phyloP scores from a whole-genome alignment of 1,140 invertebrate genomes.

The Achroia grisella region DNA sequence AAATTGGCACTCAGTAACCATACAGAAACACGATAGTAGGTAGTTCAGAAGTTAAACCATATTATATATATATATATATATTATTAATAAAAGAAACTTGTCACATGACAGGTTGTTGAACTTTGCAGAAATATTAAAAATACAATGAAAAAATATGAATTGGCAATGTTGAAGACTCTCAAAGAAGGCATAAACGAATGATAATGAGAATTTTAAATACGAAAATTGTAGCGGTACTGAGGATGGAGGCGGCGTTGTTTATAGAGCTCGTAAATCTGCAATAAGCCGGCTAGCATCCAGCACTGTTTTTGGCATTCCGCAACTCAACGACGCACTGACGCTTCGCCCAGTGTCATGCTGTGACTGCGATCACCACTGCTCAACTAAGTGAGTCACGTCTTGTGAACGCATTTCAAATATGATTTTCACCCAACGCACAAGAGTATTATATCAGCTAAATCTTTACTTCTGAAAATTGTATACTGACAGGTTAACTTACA shows the following conservation, averaged over 20 bases:
- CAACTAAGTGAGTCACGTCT: conserved; percentile 7
- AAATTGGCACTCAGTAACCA: conserved; percentile 24
- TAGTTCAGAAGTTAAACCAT: background rate
- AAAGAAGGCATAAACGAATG: no score
- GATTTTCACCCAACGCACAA: background rate
- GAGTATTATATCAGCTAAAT: no score
- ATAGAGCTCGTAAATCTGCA: conserved; percentile 23
- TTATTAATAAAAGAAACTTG: background rate
- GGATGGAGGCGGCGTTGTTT: conserved; percentile 11
- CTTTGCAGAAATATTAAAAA: no score
- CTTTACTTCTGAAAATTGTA: no score
- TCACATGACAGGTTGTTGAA: no score
- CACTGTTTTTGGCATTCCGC: conserved; percentile 10
- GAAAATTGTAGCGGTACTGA: background rate
- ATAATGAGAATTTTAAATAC: no score
- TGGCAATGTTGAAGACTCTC: no score
- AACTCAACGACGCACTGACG: conserved; percentile 9
- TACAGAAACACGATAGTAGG: conserved; percentile 5
- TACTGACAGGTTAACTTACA: no score
- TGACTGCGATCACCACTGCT: no score
- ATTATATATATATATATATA: no score
- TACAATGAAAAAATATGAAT: no score
- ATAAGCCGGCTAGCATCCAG: conserved; percentile 12
- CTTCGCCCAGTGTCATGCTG: background rate
- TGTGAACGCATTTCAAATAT: background rate